These are phyloP conservation scores for Glaucopsyche alexis DNA, from an alignment of 2,888 invertebrate species.

Conservation along the genomic window DNA sequence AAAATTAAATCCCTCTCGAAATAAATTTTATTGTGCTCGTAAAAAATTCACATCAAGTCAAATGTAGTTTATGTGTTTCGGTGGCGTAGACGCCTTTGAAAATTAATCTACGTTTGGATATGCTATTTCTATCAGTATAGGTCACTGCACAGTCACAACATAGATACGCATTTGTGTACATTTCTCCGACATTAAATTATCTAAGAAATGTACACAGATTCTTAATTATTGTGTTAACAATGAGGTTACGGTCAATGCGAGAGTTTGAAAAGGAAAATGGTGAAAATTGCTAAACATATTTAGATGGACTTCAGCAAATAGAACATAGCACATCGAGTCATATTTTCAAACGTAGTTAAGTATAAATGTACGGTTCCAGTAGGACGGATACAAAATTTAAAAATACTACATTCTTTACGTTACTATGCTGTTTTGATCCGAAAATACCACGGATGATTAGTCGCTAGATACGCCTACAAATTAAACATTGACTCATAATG, in stretches of 20 bases:
- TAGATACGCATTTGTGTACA: not conserved
- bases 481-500: constrained; percentile 30
- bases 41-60: constrained; percentile 15
- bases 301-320: too few relatives aligned
- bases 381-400: not conserved
- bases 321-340: too few relatives aligned
- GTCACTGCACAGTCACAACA: not conserved
- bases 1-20: constrained; percentile 14
- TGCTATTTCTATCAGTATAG: constrained; percentile 2
- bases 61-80: constrained; percentile 5
- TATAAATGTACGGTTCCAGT: not conserved
- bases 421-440: constrained; percentile 12
- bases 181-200: not conserved
- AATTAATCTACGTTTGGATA: not conserved
- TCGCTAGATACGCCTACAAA: constrained; percentile 12
- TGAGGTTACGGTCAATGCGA: too few relatives aligned
- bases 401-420: constrained; percentile 3
- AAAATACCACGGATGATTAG: not conserved
- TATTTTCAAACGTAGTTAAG: too few relatives aligned
- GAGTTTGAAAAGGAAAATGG: too few relatives aligned
- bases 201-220: not conserved
- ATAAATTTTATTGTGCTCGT: constrained; percentile 24
- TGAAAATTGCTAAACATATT: too few relatives aligned
- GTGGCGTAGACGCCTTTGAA: constrained; percentile 1
- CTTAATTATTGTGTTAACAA: too few relatives aligned